Base-by-base conservation (phyloP, 2,113 vertebrate genomes). In the Tyto alba region DNA sequence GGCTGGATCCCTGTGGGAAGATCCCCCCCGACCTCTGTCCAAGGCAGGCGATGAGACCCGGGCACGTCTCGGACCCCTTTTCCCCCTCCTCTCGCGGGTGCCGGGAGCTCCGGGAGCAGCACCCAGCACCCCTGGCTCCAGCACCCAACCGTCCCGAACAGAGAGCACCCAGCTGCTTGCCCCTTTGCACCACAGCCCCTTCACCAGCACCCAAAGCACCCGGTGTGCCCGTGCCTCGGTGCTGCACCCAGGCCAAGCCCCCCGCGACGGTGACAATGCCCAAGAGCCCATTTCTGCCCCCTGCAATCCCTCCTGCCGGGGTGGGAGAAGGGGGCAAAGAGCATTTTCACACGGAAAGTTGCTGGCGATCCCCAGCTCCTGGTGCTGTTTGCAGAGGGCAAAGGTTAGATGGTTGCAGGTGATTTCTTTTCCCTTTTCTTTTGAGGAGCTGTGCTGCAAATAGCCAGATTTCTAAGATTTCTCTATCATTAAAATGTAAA, bases 401-500 rank as follows among this genome's bases (percentile, higher is more conserved):
- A 66, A 85, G 91, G 84, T 89, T 40, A 57, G 83, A 25, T 23
- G 60, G 50, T 34, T 56, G 84, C 71, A 59, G 67, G 43, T 84
- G 85, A 57, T 63, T 48, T n/a, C 26, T 56, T 25, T 16, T 3
- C 73, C 45, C 48, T 55, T 86, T 40, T 34, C 57, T 90, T 82
- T 40, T 34, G 60, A 77, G 77, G 74, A 83, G 83, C 75, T 5
- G 2, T 30, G 77, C 90, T 79, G 88, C 87, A 89, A 90, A 88
- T 27, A 94, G 85, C 76, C 85, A 13, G 10, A 79, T 92, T 88
- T 67, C 90, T 81, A 55, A 57, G 27, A 85, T 72, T 85, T 88
- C 80, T 72, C 88, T 47, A 59, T 94, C 96, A 95, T 97, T 95
- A 97, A 97, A 97, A 97, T 97, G 96, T 97, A 97, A 97, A 97